A percentile compares a stretch with the other conserved stretches of the same genome.
Conservation (phyloP, 2,888 invertebrate species). For the Tachina fera region DNA sequence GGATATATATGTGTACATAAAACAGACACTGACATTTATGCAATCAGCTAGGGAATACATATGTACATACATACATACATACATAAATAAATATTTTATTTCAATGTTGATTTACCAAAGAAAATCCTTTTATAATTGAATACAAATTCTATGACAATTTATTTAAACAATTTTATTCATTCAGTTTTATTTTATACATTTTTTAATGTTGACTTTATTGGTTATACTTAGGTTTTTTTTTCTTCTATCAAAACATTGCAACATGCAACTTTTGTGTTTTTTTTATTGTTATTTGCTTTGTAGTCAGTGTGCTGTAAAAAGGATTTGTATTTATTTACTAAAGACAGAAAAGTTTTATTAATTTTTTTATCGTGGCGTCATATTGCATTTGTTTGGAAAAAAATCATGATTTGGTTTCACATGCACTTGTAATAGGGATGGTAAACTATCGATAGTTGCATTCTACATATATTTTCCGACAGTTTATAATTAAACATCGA, state of each 20-base stretch:
- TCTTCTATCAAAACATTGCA: constrained; percentile 39
- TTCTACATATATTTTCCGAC: no score
- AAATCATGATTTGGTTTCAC: no score
- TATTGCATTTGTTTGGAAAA: background rate
- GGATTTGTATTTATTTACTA: background rate
- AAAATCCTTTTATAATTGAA: constrained; percentile 59
- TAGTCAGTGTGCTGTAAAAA: background rate
- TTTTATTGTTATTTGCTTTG: background rate
- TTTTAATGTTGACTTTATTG: background rate
- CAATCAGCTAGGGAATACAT: background rate
- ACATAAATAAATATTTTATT: constrained; percentile 4
- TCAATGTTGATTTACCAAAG: constrained; percentile 35
- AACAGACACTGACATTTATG: no score
- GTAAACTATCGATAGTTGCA: no score
- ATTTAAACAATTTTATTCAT: constrained; percentile 5
- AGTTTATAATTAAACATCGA: no score
- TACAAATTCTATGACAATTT: constrained; percentile 34
- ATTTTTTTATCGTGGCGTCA: background rate
- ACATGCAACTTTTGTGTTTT: constrained; percentile 47
- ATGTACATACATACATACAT: no score
- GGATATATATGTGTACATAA: no score
- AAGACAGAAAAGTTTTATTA: background rate
- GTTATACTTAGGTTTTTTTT: constrained; percentile 2
- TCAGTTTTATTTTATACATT: constrained; percentile 1
- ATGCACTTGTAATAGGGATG: no score